These are phyloP conservation scores for Falcaria lacertinaria DNA, from an alignment of 2,888 invertebrate genomes.

Conservation along the genomic window DNA sequence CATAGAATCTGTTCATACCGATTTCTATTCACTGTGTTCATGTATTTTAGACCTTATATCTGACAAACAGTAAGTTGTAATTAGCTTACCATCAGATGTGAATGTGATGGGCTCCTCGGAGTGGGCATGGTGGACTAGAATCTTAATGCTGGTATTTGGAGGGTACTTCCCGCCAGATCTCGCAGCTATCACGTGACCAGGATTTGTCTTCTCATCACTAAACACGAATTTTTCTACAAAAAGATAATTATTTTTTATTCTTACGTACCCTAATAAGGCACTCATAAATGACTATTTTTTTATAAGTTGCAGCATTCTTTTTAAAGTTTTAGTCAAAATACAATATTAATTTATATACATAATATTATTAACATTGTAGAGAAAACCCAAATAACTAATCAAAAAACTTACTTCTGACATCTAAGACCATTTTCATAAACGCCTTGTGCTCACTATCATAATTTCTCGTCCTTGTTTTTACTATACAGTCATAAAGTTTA, in stretches of 20 bases:
- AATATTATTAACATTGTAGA: too few species aligned
- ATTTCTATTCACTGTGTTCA: too few species aligned
- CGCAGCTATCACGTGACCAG: slow-evolving; percentile 93
- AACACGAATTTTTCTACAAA: slow-evolving; percentile 84
- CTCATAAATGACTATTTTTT: too few species aligned
- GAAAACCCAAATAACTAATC: too few species aligned
- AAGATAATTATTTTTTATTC: too few species aligned
- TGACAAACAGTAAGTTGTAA: not conserved
- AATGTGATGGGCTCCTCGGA: slow-evolving; percentile 87
- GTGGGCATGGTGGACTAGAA: slow-evolving; percentile 85
- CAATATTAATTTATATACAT: too few species aligned
- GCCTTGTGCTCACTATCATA: slow-evolving; percentile 89
- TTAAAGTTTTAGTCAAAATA: too few species aligned
- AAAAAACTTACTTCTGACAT: slow-evolving; percentile 85
- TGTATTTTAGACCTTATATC: not conserved
- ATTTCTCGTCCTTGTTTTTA: slow-evolving; percentile 81
- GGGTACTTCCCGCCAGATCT: slow-evolving; percentile 90
- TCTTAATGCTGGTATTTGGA: slow-evolving; percentile 90
- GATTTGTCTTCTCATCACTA: slow-evolving; percentile 88
- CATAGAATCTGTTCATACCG: too few species aligned
- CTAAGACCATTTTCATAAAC: slow-evolving; percentile 90
- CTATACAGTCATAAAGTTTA: slow-evolving; percentile 86
- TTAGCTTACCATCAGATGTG: slow-evolving; percentile 91
- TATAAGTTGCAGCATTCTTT: too few species aligned
- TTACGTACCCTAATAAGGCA: too few species aligned